A percentile compares a stretch with the other conserved stretches of the same genome.
These are phyloP conservation scores for Aurelia coerulea DNA, from an alignment of 30 jellyfish, hydroid and myxozoan species.

Conservation along the genomic window DNA sequence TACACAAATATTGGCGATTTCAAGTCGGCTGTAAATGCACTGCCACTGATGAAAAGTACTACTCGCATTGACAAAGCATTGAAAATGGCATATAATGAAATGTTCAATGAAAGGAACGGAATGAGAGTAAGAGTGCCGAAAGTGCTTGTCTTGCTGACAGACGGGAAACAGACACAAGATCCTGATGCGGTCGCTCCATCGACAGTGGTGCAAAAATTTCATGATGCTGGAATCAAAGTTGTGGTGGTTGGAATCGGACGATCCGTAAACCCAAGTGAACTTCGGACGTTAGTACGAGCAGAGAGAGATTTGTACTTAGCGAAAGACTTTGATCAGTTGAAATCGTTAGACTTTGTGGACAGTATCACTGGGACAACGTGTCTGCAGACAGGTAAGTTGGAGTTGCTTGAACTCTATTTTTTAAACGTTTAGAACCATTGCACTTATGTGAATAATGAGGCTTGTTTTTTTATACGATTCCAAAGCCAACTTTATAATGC, in stretches of 20 bases:
- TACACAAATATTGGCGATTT: conserved; percentile 11
- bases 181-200: conserved; percentile 52
- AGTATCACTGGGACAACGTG: conserved; percentile 52
- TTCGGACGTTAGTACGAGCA: conserved; percentile 27
- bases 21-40: conserved; percentile 44
- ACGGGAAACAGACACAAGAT: conserved; percentile 63
- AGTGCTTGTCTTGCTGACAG: conserved; percentile 62
- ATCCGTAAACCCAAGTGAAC: conserved; percentile 31
- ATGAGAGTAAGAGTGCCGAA: conserved; percentile 54
- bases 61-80: conserved; percentile 72
- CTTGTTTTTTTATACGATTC: too few relatives aligned
- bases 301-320: conserved; percentile 44
- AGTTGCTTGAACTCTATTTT: not conserved
- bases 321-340: conserved; percentile 58
- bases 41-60: conserved; percentile 62
- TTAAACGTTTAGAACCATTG: too few relatives aligned
- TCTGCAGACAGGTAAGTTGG: conserved; percentile 36
- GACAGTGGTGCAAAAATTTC: conserved; percentile 41
- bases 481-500: too few relatives aligned
- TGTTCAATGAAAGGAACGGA: conserved; percentile 57
- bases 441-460: too few relatives aligned
- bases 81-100: conserved; percentile 33
- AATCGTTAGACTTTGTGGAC: conserved; percentile 35
- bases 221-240: conserved; percentile 70
- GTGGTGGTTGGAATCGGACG: conserved; percentile 72